Conservation (phyloP, 1,140 invertebrate species). For the Lutraria rhynchaena region DNA sequence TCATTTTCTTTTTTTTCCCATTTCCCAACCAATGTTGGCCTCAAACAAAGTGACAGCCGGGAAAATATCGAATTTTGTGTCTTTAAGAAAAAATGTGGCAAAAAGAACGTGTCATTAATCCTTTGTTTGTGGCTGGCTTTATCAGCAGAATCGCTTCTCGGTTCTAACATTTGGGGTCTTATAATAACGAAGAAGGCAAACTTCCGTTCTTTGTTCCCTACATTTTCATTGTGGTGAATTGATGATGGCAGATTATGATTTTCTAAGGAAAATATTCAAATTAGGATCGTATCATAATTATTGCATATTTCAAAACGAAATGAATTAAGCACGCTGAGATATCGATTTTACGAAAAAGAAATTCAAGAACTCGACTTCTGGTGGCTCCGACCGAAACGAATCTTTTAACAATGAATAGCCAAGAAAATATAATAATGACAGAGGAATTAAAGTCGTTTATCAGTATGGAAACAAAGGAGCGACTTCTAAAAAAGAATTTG, state of each 20-base stretch:
- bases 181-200: constrained; percentile 8
- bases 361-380: neutral
- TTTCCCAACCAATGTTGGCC: constrained; percentile 23
- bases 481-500: too few relatives aligned
- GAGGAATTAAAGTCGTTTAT: too few relatives aligned
- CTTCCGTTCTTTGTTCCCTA: constrained; percentile 51
- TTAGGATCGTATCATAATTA: constrained; percentile 50
- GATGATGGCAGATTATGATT: constrained; percentile 54
- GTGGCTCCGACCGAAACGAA: neutral
- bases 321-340: constrained; percentile 7
- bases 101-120: constrained; percentile 47
- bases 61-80: constrained; percentile 44
- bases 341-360: constrained; percentile 36
- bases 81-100: constrained; percentile 46
- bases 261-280: constrained; percentile 56
- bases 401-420: constrained; percentile 7
- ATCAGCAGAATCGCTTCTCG: constrained; percentile 44
- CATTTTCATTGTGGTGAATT: constrained; percentile 19
- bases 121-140: constrained; percentile 53
- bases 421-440: neutral
- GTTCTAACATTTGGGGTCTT: constrained; percentile 22
- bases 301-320: constrained; percentile 53
- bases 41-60: constrained; percentile 46
- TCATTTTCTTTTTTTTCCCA: constrained; percentile 1
- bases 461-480: too few relatives aligned